A percentile compares a stretch with the other conserved stretches of the same genome.
These are phyloP conservation scores for Latheticus oryzae DNA, from an alignment of 2,888 invertebrate genomes.

Conservation along the genomic window DNA sequence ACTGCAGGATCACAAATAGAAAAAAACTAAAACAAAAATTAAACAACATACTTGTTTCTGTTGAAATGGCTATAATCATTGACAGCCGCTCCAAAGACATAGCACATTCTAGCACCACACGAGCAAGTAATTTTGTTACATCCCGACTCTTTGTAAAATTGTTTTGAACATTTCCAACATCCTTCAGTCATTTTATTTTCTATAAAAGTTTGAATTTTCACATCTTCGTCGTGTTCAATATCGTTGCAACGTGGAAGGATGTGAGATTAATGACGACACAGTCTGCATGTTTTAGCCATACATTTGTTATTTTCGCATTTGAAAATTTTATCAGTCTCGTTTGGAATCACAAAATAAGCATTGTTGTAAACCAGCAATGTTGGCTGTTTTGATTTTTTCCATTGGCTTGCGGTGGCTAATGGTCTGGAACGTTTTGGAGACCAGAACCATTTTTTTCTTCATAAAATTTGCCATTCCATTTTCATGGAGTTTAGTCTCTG, in stretches of 20 bases:
- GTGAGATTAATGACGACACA: conserved; percentile 68
- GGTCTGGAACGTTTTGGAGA: conserved; percentile 64
- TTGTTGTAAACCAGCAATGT: conserved; percentile 67
- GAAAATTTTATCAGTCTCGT: conserved; percentile 65
- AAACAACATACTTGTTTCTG: too few species aligned
- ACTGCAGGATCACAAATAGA: conserved; percentile 42
- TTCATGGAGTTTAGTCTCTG: conserved; percentile 50
- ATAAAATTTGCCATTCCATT: too few species aligned
- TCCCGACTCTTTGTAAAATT: conserved; percentile 65
- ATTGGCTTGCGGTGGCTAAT: conserved; percentile 66
- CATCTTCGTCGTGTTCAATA: conserved; percentile 66
- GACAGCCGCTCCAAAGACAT: conserved; percentile 64
- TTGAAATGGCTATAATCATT: conserved; percentile 67
- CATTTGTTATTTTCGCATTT: conserved; percentile 69
- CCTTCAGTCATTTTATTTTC: conserved; percentile 71
- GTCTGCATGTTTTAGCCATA: conserved; percentile 69
- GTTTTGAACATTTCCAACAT: conserved; percentile 56
- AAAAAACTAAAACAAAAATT: conserved; percentile 13
- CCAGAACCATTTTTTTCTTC: conserved; percentile 64
- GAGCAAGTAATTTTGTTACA: conserved; percentile 68
- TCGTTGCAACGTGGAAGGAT: conserved; percentile 68
- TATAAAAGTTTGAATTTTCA: conserved; percentile 65
- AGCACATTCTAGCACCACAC: conserved; percentile 66
- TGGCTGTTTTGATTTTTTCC: conserved; percentile 68
- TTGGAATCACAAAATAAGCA: conserved; percentile 71